These are phyloP conservation scores for Cylas formicarius DNA, from an alignment of 1,140 invertebrate genomes.

Conservation along the genomic window DNA sequence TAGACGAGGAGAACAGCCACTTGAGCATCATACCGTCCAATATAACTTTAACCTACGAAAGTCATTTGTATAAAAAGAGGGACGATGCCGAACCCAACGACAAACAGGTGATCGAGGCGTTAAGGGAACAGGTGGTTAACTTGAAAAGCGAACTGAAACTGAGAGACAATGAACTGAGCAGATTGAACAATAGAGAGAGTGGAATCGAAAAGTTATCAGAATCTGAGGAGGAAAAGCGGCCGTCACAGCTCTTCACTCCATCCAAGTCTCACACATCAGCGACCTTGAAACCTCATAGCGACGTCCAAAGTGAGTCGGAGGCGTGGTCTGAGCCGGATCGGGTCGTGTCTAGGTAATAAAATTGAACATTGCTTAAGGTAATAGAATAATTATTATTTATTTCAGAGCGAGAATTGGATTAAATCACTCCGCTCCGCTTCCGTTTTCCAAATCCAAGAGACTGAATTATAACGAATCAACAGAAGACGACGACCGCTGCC, in stretches of 20 bases:
- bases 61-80: slow-evolving; percentile 35
- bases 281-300: slow-evolving; percentile 26
- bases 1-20: slow-evolving; percentile 19
- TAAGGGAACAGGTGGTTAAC: slow-evolving; percentile 39
- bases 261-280: slow-evolving; percentile 20
- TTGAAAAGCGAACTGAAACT: slow-evolving; percentile 44
- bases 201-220: slow-evolving; percentile 8
- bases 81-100: slow-evolving; percentile 28
- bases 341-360: slow-evolving; percentile 56
- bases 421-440: slow-evolving; percentile 13
- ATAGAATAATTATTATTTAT: neutral
- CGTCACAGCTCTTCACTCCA: slow-evolving; percentile 8
- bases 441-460: neutral
- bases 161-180: slow-evolving; percentile 43
- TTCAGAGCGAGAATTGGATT: slow-evolving; percentile 24
- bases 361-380: neutral
- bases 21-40: slow-evolving; percentile 30
- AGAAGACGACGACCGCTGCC: slow-evolving; percentile 9
- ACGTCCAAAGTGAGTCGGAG: slow-evolving; percentile 57
- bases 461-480: slow-evolving; percentile 8
- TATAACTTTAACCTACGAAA: slow-evolving; percentile 34
- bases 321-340: slow-evolving; percentile 79
- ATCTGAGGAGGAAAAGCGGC: neutral
- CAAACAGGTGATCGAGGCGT: slow-evolving; percentile 34
- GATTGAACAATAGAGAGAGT: slow-evolving; percentile 24